Base-by-base conservation (phyloP, 2,888 invertebrate species). In the Tubulanus polymorphus region DNA sequence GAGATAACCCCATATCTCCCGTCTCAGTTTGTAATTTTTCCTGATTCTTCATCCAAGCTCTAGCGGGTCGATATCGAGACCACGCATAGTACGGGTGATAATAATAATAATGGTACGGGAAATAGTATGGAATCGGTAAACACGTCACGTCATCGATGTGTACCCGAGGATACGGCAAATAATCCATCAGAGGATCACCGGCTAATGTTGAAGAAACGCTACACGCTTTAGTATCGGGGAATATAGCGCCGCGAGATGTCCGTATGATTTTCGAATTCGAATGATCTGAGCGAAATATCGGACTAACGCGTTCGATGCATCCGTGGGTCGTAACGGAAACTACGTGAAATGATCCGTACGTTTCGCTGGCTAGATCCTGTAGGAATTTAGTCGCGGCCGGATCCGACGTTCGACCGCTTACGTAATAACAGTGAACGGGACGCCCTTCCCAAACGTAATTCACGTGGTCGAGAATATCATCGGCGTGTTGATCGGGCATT, bases 261-360 rank as follows among this genome's bases (percentile, higher is more conserved):
- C 71, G 65, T 32, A 75, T 65, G 25, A 76, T 63, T 28, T 68
- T 58, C 52, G 69, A 68, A 5, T 62, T 64, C 12, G 68, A 61
- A 53, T 70, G 68, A 32, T 75, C 72, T 10, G 72, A 63, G 18
- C 70, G 56, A 55, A 71, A 76, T 3, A 78, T 63, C 3, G 75
- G 75, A 20, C 70, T 73, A 25, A 77, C 64, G 41, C 70, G 63
- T 53, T 77, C 76, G 5, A 76, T 68, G 53, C 70, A 70, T 12
- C 75, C 75, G 58, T 73, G 72, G 28, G 64, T 63, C 5, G 73
- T 68, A 20, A 77, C 62, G 3, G 68, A 65, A 25, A 72, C 67
- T 37, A 75, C 68, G 53, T 73, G 71, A 53, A 78, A 71, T 35
- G 76, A 76, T 8, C 77, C 78, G 60, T 68, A 74, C 0, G 76